A percentile compares a stretch with the other conserved stretches of the same genome.
Conservation (phyloP, 2,113 vertebrate species). For the Euleptes europaea region DNA sequence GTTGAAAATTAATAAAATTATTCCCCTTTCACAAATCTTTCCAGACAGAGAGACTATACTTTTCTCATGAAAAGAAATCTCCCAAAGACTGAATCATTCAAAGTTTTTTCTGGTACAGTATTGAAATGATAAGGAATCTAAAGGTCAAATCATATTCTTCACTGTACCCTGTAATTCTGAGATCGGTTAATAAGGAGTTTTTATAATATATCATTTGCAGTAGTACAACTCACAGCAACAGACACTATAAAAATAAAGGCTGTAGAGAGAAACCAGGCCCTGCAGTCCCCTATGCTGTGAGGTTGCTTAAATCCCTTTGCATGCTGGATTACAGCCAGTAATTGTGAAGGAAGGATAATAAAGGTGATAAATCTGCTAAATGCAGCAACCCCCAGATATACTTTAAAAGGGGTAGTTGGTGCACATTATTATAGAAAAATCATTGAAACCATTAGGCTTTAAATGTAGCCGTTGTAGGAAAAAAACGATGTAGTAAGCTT, state of each 20-base stretch:
- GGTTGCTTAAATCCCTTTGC: not conserved
- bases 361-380: not conserved
- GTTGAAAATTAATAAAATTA: not conserved
- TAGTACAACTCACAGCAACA: not conserved
- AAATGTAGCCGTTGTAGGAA: not conserved
- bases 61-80: not conserved
- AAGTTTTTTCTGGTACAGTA: not conserved
- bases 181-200: not conserved
- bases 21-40: not conserved
- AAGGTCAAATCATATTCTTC: not conserved
- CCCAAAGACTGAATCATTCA: not conserved
- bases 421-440: slow-evolving; percentile 14
- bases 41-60: not conserved
- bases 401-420: slow-evolving; percentile 1
- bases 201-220: not conserved
- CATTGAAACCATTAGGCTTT: not conserved
- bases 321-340: not conserved
- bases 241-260: not conserved
- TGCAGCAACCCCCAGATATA: fast-evolving
- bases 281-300: not conserved
- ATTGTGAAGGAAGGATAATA: not conserved
- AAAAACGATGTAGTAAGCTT: not conserved
- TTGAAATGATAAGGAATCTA: not conserved
- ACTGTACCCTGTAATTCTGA: not conserved
- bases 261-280: not conserved